Base-by-base conservation (phyloP, 2,888 invertebrate species). In the Orthonevra nobilis region DNA sequence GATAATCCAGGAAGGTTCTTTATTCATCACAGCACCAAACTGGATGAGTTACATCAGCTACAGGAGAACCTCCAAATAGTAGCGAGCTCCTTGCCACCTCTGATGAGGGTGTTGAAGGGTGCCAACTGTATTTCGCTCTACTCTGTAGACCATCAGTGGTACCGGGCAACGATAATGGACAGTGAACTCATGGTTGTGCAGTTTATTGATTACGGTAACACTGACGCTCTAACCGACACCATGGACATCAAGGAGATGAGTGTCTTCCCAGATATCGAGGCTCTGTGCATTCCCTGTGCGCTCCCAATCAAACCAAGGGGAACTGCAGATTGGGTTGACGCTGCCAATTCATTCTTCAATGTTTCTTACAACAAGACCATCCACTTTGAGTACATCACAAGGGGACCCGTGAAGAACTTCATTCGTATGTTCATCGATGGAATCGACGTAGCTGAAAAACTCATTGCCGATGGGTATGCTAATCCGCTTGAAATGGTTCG, bases 141-240 rank as follows among this genome's bases (percentile, higher is more conserved):
- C 86, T 92, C 93, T 0, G 93, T 92, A 1, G 96, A 98, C 85
- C 93, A 94, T 34, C 91, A 83, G 42, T 99, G 98, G 98, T 98
- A 98, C 87, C 91, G 98, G 68, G 98, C 97, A 0, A 93, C 93
- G 85, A 93, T 98, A 5, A 91, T 97, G 34, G 96, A 96, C 85
- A 91, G 91, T 3, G 94, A 95, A 81, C 92, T 94, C 32, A 94
- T 93, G 6, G 94, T 94, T 0, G 92, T 95, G 0, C 91, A 94
- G 26, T 95, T 95, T 83, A 91, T 94, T 9, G 95, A 95, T 85
- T 95, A 92, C 83, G 95, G 95, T 6, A 95, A 94, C 84, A 94
- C 94, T 0, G 95, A 95, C 83, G 92, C 94, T 0, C 90, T 94
- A 0, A 91, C 92, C 42, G 93, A 93, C 79, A 90, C 90, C 15